phyloP scores from a whole-genome alignment of 2,797 vertebrate species.

The Eulemur rubriventer region DNA sequence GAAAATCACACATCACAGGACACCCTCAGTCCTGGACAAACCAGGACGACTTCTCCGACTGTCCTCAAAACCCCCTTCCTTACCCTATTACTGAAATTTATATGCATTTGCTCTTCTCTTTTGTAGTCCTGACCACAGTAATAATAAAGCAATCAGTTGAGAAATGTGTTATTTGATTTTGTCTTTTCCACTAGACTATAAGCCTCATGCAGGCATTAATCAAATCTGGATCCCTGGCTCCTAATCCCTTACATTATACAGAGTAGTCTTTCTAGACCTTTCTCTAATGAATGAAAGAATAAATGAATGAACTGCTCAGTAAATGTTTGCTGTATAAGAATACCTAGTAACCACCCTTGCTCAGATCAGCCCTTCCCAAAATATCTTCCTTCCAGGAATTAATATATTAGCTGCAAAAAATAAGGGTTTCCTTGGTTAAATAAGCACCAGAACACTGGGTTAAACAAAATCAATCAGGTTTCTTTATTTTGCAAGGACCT shows the following conservation, averaged over 20 bases:
- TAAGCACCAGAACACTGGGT: neutral
- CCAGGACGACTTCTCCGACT: neutral
- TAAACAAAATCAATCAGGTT: neutral
- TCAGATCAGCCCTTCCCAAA: neutral
- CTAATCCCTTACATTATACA: neutral
- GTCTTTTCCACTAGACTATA: neutral
- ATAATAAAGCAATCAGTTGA: constrained; percentile 4
- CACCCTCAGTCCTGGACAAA: neutral
- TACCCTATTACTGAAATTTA: neutral
- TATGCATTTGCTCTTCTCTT: neutral
- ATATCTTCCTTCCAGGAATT: constrained; percentile 20
- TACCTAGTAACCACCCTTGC: neutral
- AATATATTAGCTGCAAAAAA: neutral
- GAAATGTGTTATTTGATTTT: constrained; percentile 38
- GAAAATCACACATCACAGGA: neutral
- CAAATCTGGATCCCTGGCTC: neutral
- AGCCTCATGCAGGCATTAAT: neutral
- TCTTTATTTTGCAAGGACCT: neutral
- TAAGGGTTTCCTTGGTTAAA: constrained; percentile 26
- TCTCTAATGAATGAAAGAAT: neutral
- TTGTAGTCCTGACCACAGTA: neutral
- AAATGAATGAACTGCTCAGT: neutral
- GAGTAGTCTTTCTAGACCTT: neutral
- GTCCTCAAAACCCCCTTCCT: neutral
- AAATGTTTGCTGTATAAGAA: neutral